Evolutionary conservation across 1,140 invertebrate species (phyloP), one percentile per base, ranked within the genome.

Genomic region (Lepidurus packardi): DNA sequence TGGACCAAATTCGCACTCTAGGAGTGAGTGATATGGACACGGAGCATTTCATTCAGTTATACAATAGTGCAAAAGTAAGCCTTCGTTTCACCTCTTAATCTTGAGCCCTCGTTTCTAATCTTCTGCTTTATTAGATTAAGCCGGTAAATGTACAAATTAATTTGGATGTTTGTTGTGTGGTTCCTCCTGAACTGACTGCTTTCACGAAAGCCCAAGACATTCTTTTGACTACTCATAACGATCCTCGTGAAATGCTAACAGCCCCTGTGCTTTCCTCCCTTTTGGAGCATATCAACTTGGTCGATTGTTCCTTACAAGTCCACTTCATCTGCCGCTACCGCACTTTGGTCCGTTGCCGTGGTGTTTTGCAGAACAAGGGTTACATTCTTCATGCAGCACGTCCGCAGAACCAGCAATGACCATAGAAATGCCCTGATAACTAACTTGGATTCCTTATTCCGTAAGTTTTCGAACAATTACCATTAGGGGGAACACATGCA

Each of bases 111-210:
- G 1, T 80, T 73, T 78, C 5, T 76, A 1, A 9, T 73, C 9
- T 79, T 11, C 80, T 76, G 76, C 75, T 80, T 80, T 86, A 81
- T 34, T 80, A 91, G 89, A 83, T 95, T 1, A 94, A 95, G 82
- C 97, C 97, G 21, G 90, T 89, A 80, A 95, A 97, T 78, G 92
- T 97, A 80, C 97, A 99, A 87, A 96, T 99, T 79, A 98, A 97
- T 87, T 88, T 98, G 75, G 92, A 95, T 1, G 93, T 92, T 4
- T 99, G 97, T 85, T 99, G 97, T 88, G 93, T 97, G 5, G 96
- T 99, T 79, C 96, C 97, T 13, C 91, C 93, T 25, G 91, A 92
- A 11, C 88, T 99, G 78, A 92, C 94, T 83, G 88, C 90, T 77
- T 99, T 96, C 87, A 95, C 96, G 77, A 93, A 93, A 83, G 90